These are phyloP conservation scores for Apamea epomidion DNA, from an alignment of 2,888 invertebrate species.

Conservation along the genomic window DNA sequence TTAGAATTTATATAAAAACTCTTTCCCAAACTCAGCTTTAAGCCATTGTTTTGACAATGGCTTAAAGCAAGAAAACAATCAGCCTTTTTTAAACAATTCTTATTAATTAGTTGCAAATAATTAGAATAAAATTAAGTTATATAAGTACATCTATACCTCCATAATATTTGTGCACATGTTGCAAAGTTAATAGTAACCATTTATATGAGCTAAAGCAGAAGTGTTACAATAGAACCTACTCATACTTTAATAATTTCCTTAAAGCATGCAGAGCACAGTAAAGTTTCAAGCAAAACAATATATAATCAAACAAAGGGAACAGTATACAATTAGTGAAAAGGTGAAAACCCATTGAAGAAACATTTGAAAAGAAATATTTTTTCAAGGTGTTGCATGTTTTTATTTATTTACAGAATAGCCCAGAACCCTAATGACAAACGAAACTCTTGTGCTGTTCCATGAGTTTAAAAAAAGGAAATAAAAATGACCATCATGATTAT, in stretches of 20 bases:
- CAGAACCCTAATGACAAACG: background rate
- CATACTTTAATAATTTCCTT: background rate
- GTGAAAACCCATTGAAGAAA: background rate
- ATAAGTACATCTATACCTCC: background rate
- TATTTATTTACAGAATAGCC: background rate
- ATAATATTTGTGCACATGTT: background rate
- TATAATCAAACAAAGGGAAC: slow-evolving; percentile 20
- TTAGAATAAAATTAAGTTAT: background rate
- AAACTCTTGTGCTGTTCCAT: background rate
- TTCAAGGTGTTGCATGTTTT: background rate
- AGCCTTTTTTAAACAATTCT: background rate
- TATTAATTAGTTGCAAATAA: background rate
- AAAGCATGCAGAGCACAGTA: background rate
- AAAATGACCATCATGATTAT: too few relatives aligned
- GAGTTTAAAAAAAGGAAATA: background rate
- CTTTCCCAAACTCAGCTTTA: too few relatives aligned
- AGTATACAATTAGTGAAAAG: slow-evolving; percentile 15
- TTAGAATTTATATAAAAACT: too few relatives aligned
- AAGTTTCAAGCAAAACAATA: slow-evolving; percentile 1
- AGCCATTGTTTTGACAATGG: background rate
- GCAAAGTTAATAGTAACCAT: background rate
- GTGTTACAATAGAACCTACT: background rate
- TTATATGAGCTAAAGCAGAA: background rate
- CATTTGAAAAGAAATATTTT: slow-evolving; percentile 14
- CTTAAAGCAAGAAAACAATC: background rate